Conservation (phyloP, 2,888 invertebrate genomes). For the Podotricha telesiphe region DNA sequence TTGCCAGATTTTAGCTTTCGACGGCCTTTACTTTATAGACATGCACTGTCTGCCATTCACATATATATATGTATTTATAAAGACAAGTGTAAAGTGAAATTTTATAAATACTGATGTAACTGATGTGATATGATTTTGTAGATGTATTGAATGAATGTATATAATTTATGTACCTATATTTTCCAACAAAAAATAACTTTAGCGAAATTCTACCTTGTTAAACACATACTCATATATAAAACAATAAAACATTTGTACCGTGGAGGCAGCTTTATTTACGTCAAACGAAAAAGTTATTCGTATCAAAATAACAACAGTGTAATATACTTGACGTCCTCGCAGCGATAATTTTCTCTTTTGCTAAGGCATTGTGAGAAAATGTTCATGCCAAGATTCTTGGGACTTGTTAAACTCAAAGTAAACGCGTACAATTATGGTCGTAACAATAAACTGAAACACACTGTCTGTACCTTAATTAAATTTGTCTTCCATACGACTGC, state of each 20-base stretch:
- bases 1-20: no score
- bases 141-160: no score
- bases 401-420: slow-evolving; percentile 43
- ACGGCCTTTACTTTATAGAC: no score
- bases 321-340: slow-evolving; percentile 15
- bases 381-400: slow-evolving; percentile 37
- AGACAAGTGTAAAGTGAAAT: no score
- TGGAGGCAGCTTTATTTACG: slow-evolving; percentile 2
- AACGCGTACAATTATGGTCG: slow-evolving; percentile 40
- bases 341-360: slow-evolving; percentile 31
- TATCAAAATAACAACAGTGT: slow-evolving; percentile 13
- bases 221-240: slow-evolving; percentile 1
- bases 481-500: slow-evolving; percentile 40
- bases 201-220: not conserved
- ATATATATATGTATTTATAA: no score
- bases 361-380: slow-evolving; percentile 31
- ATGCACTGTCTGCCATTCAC: no score
- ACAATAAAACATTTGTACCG: slow-evolving; percentile 1
- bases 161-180: no score
- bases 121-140: no score
- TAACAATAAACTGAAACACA: slow-evolving; percentile 42
- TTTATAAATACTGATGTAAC: no score
- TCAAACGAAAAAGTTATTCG: slow-evolving; percentile 15
- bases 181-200: not conserved
- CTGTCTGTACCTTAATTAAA: slow-evolving; percentile 41